Evolutionary conservation across 2,888 invertebrate genomes (phyloP).

Genomic region (Nemapogon koenigi): DNA sequence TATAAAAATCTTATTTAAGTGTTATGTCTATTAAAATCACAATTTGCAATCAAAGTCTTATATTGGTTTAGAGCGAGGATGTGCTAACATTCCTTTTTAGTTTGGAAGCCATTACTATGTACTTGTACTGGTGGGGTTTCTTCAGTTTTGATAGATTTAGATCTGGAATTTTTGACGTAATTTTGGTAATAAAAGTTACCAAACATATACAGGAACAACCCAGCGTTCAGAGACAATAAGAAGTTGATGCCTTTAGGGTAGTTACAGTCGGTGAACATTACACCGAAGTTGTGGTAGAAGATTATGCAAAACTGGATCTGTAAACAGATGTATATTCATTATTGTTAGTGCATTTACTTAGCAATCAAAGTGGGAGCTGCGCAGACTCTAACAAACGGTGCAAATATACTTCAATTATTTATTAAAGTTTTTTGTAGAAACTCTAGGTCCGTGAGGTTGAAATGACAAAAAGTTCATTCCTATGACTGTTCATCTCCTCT

Average conservation of each 20-base stretch:
- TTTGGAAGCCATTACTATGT: neutral
- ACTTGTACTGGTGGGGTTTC: conserved; percentile 10
- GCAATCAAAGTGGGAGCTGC: too few species aligned
- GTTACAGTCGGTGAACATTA: conserved; percentile 73
- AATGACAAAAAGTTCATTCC: too few species aligned
- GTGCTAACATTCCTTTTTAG: conserved; percentile 4
- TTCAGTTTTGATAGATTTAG: neutral
- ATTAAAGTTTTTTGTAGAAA: too few species aligned
- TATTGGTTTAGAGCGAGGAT: neutral
- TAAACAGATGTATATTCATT: conserved; percentile 20
- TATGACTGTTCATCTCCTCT: too few species aligned
- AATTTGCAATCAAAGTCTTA: conserved; percentile 1
- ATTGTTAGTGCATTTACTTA: too few species aligned
- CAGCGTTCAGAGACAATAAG: conserved; percentile 71
- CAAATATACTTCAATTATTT: too few species aligned
- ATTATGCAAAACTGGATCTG: conserved; percentile 80
- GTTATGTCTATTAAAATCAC: conserved; percentile 1
- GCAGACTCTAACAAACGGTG: too few species aligned
- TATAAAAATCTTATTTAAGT: too few species aligned
- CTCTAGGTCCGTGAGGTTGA: too few species aligned
- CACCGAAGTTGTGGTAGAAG: conserved; percentile 71
- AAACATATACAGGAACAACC: conserved; percentile 79
- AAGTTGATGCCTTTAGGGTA: conserved; percentile 74
- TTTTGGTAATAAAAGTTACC: conserved; percentile 75
- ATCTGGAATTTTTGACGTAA: conserved; percentile 53